phyloP scores from a whole-genome alignment of 2,113 vertebrate genomes.

The Misgurnus mizolepis region DNA sequence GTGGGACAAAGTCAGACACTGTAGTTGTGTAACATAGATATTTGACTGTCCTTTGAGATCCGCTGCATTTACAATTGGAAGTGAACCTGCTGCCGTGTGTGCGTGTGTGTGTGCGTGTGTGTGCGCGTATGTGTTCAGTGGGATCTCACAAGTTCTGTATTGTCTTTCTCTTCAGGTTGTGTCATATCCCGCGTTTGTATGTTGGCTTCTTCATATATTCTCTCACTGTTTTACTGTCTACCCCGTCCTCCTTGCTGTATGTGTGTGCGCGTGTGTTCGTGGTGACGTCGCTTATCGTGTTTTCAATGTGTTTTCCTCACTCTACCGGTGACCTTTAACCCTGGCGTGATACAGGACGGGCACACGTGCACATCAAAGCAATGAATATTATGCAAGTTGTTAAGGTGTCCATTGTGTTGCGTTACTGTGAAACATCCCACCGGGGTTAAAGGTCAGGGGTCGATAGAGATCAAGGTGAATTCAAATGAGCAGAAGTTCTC shows the following conservation, averaged over 20 bases:
- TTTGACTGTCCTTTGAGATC: constrained; percentile 13
- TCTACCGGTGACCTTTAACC: constrained; percentile 41
- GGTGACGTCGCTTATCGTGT: constrained; percentile 54
- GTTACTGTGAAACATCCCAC: neutral
- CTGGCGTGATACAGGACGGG: neutral
- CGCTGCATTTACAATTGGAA: constrained; percentile 27
- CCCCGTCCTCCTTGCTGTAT: constrained; percentile 65
- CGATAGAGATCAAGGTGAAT: constrained; percentile 44
- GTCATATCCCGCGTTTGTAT: constrained; percentile 84
- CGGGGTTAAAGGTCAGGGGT: constrained; percentile 41
- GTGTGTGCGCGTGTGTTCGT: constrained; percentile 60
- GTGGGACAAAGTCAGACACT: constrained; percentile 35
- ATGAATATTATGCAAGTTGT: neutral
- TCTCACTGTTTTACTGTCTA: constrained; percentile 73
- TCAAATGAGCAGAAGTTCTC: constrained; percentile 30
- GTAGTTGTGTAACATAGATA: constrained; percentile 28
- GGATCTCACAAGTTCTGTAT: constrained; percentile 80
- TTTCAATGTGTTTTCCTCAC: constrained; percentile 39
- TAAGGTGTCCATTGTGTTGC: neutral
- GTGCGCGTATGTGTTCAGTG: constrained; percentile 56
- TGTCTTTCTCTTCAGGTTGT: constrained; percentile 82
- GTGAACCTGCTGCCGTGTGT: constrained; percentile 24
- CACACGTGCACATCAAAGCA: neutral
- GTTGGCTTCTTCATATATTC: constrained; percentile 79
- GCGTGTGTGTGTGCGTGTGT: constrained; percentile 48